Evolutionary conservation across 2,888 invertebrate species (phyloP).

Genomic region (Rotaria magnacalcarata): DNA sequence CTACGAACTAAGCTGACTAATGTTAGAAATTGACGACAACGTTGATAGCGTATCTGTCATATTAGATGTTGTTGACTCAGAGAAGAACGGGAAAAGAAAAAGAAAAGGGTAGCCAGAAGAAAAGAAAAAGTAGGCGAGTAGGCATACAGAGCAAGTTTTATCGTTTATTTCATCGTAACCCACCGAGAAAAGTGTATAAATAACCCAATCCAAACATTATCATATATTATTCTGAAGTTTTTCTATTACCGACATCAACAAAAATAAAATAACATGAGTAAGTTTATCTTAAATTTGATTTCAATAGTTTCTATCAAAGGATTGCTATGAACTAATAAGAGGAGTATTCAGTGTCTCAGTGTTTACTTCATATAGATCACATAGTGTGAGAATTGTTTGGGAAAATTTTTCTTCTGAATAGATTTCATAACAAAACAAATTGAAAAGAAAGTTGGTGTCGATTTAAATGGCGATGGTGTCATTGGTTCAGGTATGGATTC

Average conservation of each 20-base stretch:
- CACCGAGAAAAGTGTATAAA: not conserved
- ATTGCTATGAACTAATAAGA: not conserved
- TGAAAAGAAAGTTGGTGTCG: not conserved
- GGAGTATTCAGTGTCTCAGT: too few relatives aligned
- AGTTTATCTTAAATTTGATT: not conserved
- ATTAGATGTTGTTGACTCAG: not conserved
- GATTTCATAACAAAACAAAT: slow-evolving; percentile 1
- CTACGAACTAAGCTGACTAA: not conserved
- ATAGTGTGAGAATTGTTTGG: not conserved
- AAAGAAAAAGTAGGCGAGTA: not conserved
- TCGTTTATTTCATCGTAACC: not conserved
- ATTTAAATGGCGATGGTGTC: not conserved
- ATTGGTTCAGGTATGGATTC: not conserved
- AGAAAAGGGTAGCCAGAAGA: not conserved
- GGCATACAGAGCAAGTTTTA: not conserved
- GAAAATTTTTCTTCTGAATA: not conserved
- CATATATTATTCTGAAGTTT: not conserved
- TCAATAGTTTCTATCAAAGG: too few relatives aligned
- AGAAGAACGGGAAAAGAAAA: not conserved
- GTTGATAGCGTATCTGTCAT: not conserved
- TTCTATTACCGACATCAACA: not conserved
- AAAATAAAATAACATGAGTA: not conserved
- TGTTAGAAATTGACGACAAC: not conserved
- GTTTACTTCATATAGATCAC: too few relatives aligned
- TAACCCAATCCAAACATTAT: not conserved